Percentiles rank a stretch among this genome's conserved stretches.
These are phyloP conservation scores for Struthidea cinerea DNA, from an alignment of 2,113 vertebrate genomes.

Conservation along the genomic window DNA sequence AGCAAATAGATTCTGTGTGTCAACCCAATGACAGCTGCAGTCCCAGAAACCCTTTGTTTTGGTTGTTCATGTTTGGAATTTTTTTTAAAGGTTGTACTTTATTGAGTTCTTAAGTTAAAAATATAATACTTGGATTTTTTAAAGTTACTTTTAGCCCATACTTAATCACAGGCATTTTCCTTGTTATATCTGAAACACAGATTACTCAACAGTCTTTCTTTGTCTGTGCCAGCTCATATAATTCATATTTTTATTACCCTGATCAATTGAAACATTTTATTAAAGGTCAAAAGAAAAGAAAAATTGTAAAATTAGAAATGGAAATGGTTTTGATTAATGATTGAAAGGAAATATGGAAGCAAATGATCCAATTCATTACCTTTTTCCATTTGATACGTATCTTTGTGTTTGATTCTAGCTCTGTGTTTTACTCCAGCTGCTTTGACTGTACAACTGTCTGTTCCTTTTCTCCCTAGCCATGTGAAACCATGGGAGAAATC, in stretches of 20 bases:
- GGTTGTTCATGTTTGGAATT: background rate
- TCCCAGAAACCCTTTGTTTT: background rate
- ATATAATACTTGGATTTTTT: background rate
- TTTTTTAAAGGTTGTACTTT: background rate
- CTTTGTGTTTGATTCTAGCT: conserved; percentile 18
- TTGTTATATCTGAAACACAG: conserved; percentile 16
- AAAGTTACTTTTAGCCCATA: background rate
- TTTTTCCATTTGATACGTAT: conserved; percentile 37
- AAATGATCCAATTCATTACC: conserved; percentile 50
- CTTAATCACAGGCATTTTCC: background rate
- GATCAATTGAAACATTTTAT: conserved; percentile 67
- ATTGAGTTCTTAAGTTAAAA: background rate
- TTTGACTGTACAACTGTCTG: background rate
- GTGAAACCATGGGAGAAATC: background rate
- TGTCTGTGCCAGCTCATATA: conserved; percentile 56
- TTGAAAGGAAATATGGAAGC: conserved; percentile 52
- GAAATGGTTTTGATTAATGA: conserved; percentile 60
- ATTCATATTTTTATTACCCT: conserved; percentile 63
- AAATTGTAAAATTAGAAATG: conserved; percentile 66
- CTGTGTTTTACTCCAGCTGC: background rate
- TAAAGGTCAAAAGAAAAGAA: conserved; percentile 65
- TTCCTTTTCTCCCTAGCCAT: background rate
- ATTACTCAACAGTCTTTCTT: conserved; percentile 22
- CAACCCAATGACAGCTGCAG: background rate
- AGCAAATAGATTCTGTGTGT: background rate